Base-by-base conservation (phyloP, 2,888 invertebrate species). In the Tetheella fluctuosa region DNA sequence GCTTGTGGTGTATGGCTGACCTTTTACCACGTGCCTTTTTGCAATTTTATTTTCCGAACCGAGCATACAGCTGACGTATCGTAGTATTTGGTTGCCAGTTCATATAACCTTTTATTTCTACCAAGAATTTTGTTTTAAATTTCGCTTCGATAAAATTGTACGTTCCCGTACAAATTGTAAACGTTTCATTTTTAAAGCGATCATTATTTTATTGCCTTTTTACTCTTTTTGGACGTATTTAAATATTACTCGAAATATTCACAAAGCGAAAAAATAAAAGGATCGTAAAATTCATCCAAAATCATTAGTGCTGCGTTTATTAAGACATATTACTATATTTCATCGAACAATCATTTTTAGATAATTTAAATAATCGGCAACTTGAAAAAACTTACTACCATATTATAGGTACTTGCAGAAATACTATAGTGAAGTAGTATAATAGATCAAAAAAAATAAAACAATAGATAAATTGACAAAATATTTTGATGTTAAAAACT, bases 51-150 rank as follows among this genome's bases (percentile, higher is more conserved):
- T 74, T 72, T 69, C 54, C 65, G 59, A 70, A 59, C 61, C 28
- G 39, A 39, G 59, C 59, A 48, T 56, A 58, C 59, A 63, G n/a
- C 67, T 67, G 60, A 66, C 70, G 65, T 71, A 73, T 71, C 67
- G 67, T 61, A 60, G 67, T 70, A 68, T 73, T 73, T 67, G 68
- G 67, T 68, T 69, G 69, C 70, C 74, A 71, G 74, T 60, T 62
- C 66, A 57, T 54, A 57, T 64, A 62, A 59, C 20, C 59, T 65
- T 65, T 69, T 74, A 60, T 65, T 69, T 62, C 60, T 67, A 69
- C 67, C 28, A 54, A 54, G 53, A 53, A 28, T 25, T 54, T 25
- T 17, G n/a, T 54, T 54, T 54, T 54, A 54, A 54, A 54, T 25
- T 54, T 6, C 17, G 17, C 53, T 25, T 25, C 54, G 25, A 28